Evolutionary conservation across 2,888 invertebrate genomes (phyloP), one percentile per base, ranked within the genome.

Genomic region (Spicauda simplicius): DNA sequence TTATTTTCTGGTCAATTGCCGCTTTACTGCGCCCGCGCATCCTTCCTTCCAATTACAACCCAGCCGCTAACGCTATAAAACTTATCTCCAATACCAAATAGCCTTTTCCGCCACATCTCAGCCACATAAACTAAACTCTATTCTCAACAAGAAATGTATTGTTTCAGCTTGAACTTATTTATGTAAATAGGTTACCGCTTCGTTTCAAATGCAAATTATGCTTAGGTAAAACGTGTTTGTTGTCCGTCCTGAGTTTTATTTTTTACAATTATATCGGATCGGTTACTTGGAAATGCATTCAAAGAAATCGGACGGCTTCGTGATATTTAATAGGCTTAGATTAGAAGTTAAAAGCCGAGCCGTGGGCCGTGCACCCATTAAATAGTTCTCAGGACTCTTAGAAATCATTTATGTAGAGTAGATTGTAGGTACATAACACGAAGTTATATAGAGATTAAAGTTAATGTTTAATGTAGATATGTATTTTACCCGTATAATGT

Each of bases 1-100:
- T 93, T 92, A 93, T 92, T 92, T 92, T 93, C 92, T 93, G 93
- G 92, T 92, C 92, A 90, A 92, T 91, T 91, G 92, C 91, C 85
- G 87, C 86, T 91, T 90, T 92, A 91, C 85, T 82, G 91, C 91
- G 92, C 84, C 87, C 86, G 91, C 91, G 92, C 93, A 93, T 92
- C 92, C 88, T 89, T 86, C 85, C 90, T 86, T 92, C 92, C 91
- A 92, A 93, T 93, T 93, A 93, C 87, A 81, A 84, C 82, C 82
- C 89, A 84, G 92, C 92, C 93, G 92, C 90, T 90, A 90, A 83
- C 85, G 86, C 87, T 79, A 91, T 93, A 92, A 92, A 93, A 86
- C 72, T 69, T 72, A 61, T 71, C 61, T 55, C 48, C 67, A 55
- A 72, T 60, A 56, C 54, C 59, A 60, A 48, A 60, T 10, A 55